Evolutionary conservation across 2,113 vertebrate genomes (phyloP), one percentile per base, ranked within the genome.

Genomic region (Spheniscus mendiculus): DNA sequence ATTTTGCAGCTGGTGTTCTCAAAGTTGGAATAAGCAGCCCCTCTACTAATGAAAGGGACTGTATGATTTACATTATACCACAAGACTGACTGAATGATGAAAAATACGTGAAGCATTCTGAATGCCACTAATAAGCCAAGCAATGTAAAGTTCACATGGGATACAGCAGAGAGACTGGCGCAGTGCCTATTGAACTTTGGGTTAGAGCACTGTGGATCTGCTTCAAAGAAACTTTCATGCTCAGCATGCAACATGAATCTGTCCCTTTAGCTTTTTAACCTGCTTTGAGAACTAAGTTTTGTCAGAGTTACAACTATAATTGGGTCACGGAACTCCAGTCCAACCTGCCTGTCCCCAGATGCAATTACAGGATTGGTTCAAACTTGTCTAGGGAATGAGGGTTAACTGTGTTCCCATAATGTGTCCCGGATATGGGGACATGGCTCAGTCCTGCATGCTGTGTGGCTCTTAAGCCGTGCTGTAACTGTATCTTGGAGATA

Each of bases 241-340:
- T 85, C 65, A 32, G 69, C 66, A 79, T 25, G 2, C 89, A 92
- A 56, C 58, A 27, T 5, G 36, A 91, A 84, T 95, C 69, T 85
- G 53, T 40, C 70, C 66, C 70, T 89, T 95, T 63, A 84, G 83
- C 65, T 96, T 94, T 85, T 94, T 90, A 93, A 92, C 91, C 81
- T 89, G 65, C 38, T 87, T 87, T 45, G 38, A 94, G 80, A 93
- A 70, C 34, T 87, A 72, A 69, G 65, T 36, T 87, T 85, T 80
- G 36, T 87, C 87, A 89, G 88, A 93, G n/a, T 66, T 76, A 77
- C 73, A 89, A 26, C 59, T 49, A 20, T 71, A 95, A 84, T 12
- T 91, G 73, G 73, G 69, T 93, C 69, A 84, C 69, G 40, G 77
- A 87, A 79, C 65, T 91, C 23, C 65, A 63, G 36, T 22, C 27